Evolutionary conservation across 1,140 invertebrate species (phyloP), one percentile per base, ranked within the genome.

Genomic region (Aethina tumida): DNA sequence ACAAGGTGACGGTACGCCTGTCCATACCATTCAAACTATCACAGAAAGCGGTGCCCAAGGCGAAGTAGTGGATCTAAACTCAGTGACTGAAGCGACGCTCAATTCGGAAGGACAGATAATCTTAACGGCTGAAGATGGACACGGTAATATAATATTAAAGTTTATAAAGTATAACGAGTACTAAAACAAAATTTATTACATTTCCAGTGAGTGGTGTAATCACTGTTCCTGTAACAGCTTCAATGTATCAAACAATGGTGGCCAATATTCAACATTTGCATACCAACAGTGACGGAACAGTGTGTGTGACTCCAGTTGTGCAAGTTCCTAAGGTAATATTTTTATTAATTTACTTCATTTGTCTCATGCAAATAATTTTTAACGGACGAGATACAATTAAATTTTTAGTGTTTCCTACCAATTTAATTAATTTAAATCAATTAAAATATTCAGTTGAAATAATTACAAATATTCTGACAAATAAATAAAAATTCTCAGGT

Each of bases 201-300:
- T 80, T 88, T 32, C 84, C 84, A 39, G 87, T 93, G 42, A 91
- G 86, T 54, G 90, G 92, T 26, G 92, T 96, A 63, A 92, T 97
- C 52, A 93, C 90, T 22, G 85, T 96, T 41, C 92, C 93, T 29
- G 89, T 96, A 32, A 87, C 88, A 15, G 84, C 87, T 21, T 88
- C 86, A 38, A 92, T 96, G 84, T 97, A 96, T 68, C 92, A 96
- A 65, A 89, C 88, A 24, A 90, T 97, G 68, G 87, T 94, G 52
- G 86, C 88, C 15, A 91, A 89, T 60, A 88, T 94, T 56, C 84
- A 88, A 62, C 74, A 79, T 53, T 69, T 85, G 33, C 79, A 82
- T 54, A 67, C 72, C n/a, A 74, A 73, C 51, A 77, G 75, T 53
- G 78, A 84, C 50, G 79, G 79, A 36, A 81, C 80, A 15, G 79